Evolutionary conservation across 2,113 vertebrate genomes (phyloP), one percentile per base, ranked within the genome.

Genomic region (Nematolebias whitei): DNA sequence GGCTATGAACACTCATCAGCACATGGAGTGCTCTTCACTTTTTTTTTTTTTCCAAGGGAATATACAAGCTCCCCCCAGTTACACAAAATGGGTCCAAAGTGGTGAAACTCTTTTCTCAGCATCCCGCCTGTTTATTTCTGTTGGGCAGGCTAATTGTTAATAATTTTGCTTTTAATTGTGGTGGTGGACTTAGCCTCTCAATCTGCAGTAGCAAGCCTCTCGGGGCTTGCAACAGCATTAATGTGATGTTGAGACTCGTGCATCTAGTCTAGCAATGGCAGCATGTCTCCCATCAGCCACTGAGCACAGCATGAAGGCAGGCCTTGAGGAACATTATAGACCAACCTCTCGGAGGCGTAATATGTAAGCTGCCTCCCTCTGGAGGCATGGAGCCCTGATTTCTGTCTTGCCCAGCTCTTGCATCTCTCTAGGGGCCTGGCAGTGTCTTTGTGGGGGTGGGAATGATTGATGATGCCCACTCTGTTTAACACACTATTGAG

Each of bases 381-480:
- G 52, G 81, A 90, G 85, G 86, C 83, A 76, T 65, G 76, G 78
- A 68, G 77, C 65, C 76, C 68, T 68, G 61, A 78, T 80, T 80
- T 84, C 76, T 63, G 76, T 80, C 83, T 80, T 80, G 78, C 85
- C 82, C 76, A 7, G 67, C 63, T 82, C 76, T 63, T 70, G 83
- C 80, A 60, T 74, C 67, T 84, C 86, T 83, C 80, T 68, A 73
- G 82, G 85, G 72, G 74, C 74, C 79, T 88, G 86, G 85, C 90
- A 88, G 76, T 85, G 80, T 79, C 82, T 85, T 67, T 84, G 86
- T 79, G 72, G 85, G 79, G 83, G 81, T 79, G 83, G 70, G 70
- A 84, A 77, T 90, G 89, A 91, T 88, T 86, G 87, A 92, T 89
- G 78, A 86, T 78, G 71, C 81, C 83, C 85, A 83, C 85, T 87